These are phyloP conservation scores for Atractosteus spatula DNA, from an alignment of 2,113 vertebrate genomes.

Conservation along the genomic window DNA sequence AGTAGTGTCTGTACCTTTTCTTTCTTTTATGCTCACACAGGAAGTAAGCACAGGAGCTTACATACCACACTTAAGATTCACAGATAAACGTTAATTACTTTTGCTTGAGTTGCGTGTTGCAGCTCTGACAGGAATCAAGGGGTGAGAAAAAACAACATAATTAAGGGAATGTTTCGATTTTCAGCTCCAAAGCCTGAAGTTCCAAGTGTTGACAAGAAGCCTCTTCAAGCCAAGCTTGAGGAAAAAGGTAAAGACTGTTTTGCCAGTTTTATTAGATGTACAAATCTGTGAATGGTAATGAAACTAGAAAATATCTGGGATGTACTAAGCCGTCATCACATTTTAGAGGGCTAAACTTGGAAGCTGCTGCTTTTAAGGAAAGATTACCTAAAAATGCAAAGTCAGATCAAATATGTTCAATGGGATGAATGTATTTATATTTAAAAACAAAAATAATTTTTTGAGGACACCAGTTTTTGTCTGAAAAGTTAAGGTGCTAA, in stretches of 20 bases:
- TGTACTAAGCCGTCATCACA: no score
- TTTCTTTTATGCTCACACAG: conserved; percentile 37
- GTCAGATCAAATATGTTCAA: no score
- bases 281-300: no score
- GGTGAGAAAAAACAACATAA: background rate
- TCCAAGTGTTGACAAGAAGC: conserved; percentile 72
- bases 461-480: no score
- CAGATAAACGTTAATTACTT: background rate
- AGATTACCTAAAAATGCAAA: no score
- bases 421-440: no score
- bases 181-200: conserved; percentile 81
- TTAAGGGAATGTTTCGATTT: conserved; percentile 49
- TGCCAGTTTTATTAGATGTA: no score
- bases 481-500: no score
- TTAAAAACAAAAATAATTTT: no score
- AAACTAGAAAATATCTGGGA: no score
- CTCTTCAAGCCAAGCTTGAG: conserved; percentile 61
- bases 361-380: no score
- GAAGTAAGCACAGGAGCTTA: conserved; percentile 35
- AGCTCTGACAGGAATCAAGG: background rate
- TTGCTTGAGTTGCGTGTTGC: background rate
- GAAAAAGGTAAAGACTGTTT: conserved; percentile 74
- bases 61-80: conserved; percentile 10
- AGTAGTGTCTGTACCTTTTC: background rate
- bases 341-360: no score